Base-by-base conservation (phyloP, 2,797 vertebrate species). In the Rhabdophis nuchalis region DNA sequence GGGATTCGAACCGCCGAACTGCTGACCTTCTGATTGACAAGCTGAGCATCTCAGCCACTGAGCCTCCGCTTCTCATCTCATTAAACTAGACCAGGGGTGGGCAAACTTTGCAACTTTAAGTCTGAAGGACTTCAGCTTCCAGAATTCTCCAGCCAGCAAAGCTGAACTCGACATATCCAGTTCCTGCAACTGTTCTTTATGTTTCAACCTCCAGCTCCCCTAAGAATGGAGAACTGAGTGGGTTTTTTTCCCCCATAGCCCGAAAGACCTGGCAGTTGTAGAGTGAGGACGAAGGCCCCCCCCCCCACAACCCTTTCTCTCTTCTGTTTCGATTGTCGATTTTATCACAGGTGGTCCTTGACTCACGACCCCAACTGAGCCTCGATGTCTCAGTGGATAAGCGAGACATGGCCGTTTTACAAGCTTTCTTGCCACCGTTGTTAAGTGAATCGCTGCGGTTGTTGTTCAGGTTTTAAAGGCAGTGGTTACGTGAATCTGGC, bases 391-490 rank as follows among this genome's bases (percentile, higher is more conserved):
- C n/a, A 0, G 14, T 7, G 14, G 64, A 2, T 32, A 68, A 32
- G 64, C 5, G 2, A 68, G n/a, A 68, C 64, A 0, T 32, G 0
- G n/a, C 6, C 2, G 0, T 32, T 68, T 32, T 16, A 18, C 0
- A 14, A 68, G 0, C n/a, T 68, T 8, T 8, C n/a, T 68, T 32
- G n/a, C 14, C 14, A 8, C 6, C 0, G 64, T 68, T 2, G 64
- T 32, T 18, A 68, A 68, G 61, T 14, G 29, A 68, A 6, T 16
- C 14, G 6, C 14, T 68, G 6, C 5, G 0, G 1, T 64, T 2
- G 1, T 64, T 2, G 61, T 14, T 68, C 64, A 1, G 64, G n/a
- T 16, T 32, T 13, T 32, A 32, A 32, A n/a, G 13, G 1, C 14
- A 2, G 64, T 32, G 0, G 61, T 32, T 2, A 16, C 14, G 27